Percentiles rank a stretch among this genome's conserved stretches.
These are phyloP conservation scores for Carcharodon carcharias DNA, from an alignment of 2,797 vertebrate species.

Conservation along the genomic window DNA sequence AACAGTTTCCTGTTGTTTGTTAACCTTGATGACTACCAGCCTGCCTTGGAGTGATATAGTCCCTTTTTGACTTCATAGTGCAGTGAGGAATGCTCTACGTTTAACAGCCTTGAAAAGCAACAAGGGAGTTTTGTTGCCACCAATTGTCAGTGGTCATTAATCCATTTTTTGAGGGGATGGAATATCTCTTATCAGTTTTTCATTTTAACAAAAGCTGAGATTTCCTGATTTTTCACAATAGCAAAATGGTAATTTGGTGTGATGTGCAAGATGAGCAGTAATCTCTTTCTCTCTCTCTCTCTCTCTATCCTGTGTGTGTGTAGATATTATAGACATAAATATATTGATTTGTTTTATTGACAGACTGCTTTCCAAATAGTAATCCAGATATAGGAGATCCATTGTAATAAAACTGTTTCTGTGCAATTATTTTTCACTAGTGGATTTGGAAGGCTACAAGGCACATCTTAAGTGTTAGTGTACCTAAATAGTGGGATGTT, in stretches of 20 bases:
- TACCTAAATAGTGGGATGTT: not conserved
- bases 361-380: too few relatives aligned
- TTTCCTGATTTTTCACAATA: not conserved
- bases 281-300: too few relatives aligned
- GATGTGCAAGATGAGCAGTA: not conserved
- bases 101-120: not conserved
- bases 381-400: not conserved
- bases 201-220: not conserved
- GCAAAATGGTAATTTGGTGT: not conserved
- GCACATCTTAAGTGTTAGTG: not conserved
- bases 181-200: not conserved
- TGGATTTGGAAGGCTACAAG: not conserved
- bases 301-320: too few relatives aligned
- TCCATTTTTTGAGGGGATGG: not conserved
- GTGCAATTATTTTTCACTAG: not conserved
- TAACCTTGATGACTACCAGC: not conserved
- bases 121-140: not conserved
- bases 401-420: not conserved
- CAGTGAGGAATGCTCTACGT: not conserved
- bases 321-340: too few relatives aligned
- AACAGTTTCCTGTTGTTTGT: not conserved
- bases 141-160: not conserved
- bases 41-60: not conserved
- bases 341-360: too few relatives aligned
- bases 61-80: not conserved